Evolutionary conservation across 2,113 vertebrate species (phyloP).

Genomic region (Otocyon megalotis): DNA sequence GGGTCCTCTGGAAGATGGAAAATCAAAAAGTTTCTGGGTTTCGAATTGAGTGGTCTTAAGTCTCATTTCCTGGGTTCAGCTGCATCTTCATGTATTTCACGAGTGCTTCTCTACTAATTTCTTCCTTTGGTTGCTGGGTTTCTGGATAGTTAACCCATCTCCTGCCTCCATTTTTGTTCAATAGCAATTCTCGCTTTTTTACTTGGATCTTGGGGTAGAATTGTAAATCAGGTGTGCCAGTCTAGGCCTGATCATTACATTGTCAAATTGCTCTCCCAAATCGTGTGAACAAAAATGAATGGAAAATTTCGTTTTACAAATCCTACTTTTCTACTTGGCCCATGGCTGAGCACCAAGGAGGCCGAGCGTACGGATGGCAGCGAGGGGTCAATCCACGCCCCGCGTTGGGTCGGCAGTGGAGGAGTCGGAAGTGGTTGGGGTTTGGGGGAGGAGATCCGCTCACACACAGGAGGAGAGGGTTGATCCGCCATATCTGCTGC

Average conservation of each 20-base stretch:
- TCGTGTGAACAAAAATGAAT: slow-evolving; percentile 43
- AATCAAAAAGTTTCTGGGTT: background rate
- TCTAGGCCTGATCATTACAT: slow-evolving; percentile 38
- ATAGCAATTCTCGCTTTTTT: slow-evolving; percentile 18
- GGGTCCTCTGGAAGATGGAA: background rate
- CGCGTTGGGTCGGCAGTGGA: slow-evolving; percentile 69
- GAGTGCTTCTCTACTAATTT: background rate
- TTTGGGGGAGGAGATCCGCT: slow-evolving; percentile 83
- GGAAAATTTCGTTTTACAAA: slow-evolving; percentile 50
- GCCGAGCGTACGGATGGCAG: slow-evolving; percentile 65
- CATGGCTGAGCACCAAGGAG: background rate
- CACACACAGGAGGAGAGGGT: slow-evolving; percentile 68
- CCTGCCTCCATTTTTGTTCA: slow-evolving; percentile 45
- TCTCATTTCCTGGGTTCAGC: background rate
- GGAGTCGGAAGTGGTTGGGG: slow-evolving; percentile 82
- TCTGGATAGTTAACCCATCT: slow-evolving; percentile 39
- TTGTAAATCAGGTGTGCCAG: slow-evolving; percentile 43
- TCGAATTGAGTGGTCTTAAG: slow-evolving; percentile 40
- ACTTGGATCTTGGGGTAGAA: slow-evolving; percentile 40
- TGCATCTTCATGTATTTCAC: slow-evolving; percentile 33
- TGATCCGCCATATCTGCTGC: slow-evolving; percentile 80
- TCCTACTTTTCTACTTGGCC: background rate
- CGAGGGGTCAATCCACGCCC: slow-evolving; percentile 73
- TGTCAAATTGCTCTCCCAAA: slow-evolving; percentile 11
- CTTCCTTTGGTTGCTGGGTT: background rate